Conservation (phyloP, 2,888 invertebrate species). For the Elaeidobius kamerunicus region DNA sequence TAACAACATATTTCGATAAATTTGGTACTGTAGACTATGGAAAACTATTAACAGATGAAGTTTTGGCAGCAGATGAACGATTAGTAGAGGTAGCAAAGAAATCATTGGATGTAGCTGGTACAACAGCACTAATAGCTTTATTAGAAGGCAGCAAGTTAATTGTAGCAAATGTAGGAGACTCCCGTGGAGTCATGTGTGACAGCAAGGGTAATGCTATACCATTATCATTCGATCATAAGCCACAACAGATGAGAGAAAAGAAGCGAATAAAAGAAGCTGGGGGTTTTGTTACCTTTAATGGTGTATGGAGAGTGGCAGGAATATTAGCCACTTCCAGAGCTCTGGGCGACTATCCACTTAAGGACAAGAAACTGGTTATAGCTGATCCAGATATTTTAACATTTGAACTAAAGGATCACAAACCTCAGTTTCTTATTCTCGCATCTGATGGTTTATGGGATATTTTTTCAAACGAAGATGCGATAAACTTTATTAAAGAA, state of each 20-base stretch:
- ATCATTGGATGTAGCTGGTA: slow-evolving; percentile 75
- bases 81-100: slow-evolving; percentile 81
- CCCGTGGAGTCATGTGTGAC: slow-evolving; percentile 94
- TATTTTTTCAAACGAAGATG: slow-evolving; percentile 92
- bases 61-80: slow-evolving; percentile 77
- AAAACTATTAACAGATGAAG: slow-evolving; percentile 80
- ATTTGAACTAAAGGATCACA: slow-evolving; percentile 82
- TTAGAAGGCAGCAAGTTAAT: slow-evolving; percentile 78
- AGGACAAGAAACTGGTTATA: slow-evolving; percentile 89
- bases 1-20: slow-evolving; percentile 65
- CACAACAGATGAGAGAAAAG: slow-evolving; percentile 90
- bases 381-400: slow-evolving; percentile 94
- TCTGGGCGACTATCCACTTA: slow-evolving; percentile 92
- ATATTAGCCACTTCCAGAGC: slow-evolving; percentile 93
- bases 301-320: slow-evolving; percentile 95
- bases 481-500: slow-evolving; percentile 83
- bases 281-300: slow-evolving; percentile 91
- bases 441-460: slow-evolving; percentile 98
- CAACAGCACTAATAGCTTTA: slow-evolving; percentile 88
- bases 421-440: slow-evolving; percentile 85
- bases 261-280: slow-evolving; percentile 93
- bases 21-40: slow-evolving; percentile 77
- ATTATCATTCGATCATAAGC: slow-evolving; percentile 94
- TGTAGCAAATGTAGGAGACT: slow-evolving; percentile 96
- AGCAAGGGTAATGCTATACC: slow-evolving; percentile 85